These are phyloP conservation scores for Coecobrya sp. DNA, from an alignment of 2,888 invertebrate species.

Conservation along the genomic window DNA sequence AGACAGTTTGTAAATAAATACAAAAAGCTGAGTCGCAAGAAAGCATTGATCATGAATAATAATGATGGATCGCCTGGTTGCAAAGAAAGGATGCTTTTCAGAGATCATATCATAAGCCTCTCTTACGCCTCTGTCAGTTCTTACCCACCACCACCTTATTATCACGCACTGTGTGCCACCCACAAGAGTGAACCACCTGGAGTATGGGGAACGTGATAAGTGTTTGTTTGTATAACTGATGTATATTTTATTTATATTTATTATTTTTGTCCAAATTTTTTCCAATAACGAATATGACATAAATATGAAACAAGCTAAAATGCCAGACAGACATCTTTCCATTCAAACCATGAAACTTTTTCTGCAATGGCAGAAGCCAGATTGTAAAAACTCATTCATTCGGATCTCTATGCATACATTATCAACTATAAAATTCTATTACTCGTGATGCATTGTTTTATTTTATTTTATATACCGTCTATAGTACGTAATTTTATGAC, in stretches of 20 bases:
- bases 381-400: too few species aligned
- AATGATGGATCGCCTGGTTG: slow-evolving; percentile 8
- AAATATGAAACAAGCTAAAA: too few species aligned
- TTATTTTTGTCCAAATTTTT: not conserved
- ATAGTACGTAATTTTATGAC: too few species aligned
- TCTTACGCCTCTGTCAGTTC: not conserved
- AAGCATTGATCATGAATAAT: slow-evolving; percentile 1
- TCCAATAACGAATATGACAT: not conserved
- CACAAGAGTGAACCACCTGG: not conserved
- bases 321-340: too few species aligned
- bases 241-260: too few species aligned
- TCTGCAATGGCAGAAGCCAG: too few species aligned
- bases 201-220: not conserved
- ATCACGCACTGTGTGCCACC: not conserved
- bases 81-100: not conserved
- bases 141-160: not conserved
- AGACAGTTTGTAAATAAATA: not conserved
- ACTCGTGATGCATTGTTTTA: too few species aligned
- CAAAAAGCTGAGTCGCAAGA: not conserved
- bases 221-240: too few species aligned
- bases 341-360: too few species aligned
- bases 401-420: too few species aligned
- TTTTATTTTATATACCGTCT: too few species aligned
- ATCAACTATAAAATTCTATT: too few species aligned
- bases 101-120: not conserved